A percentile compares a stretch with the other conserved stretches of the same genome.
phyloP scores from a whole-genome alignment of 2,888 invertebrate genomes.

The Drosophila koepferae region DNA sequence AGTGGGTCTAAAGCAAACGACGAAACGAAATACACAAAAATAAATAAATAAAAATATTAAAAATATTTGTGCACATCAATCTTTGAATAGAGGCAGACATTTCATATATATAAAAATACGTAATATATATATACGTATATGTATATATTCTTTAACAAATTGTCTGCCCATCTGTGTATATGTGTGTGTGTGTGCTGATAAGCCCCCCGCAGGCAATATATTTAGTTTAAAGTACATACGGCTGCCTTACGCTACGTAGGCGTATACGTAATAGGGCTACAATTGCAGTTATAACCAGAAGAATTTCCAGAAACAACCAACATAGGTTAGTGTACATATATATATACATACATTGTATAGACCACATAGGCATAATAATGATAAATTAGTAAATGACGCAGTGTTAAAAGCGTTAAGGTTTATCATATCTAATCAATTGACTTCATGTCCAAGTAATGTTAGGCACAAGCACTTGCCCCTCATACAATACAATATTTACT shows the following conservation, averaged over 20 bases:
- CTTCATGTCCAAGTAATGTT: conserved; percentile 55
- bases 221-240: conserved; percentile 20
- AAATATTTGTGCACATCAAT: conserved; percentile 10
- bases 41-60: conserved; percentile 20
- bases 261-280: conserved; percentile 67
- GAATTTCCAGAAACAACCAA: conserved; percentile 39
- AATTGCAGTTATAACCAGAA: conserved; percentile 18
- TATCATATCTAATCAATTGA: conserved; percentile 57
- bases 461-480: conserved; percentile 7
- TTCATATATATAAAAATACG: conserved; percentile 5
- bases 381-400: conserved; percentile 78
- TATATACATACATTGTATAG: not conserved
- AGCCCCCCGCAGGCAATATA: conserved; percentile 38
- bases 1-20: conserved; percentile 31
- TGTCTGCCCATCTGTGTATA: conserved; percentile 16
- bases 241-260: conserved; percentile 40
- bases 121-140: conserved; percentile 2
- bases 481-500: conserved; percentile 49
- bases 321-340: conserved; percentile 29
- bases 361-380: conserved; percentile 50
- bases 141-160: conserved; percentile 10
- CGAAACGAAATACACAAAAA: conserved; percentile 28
- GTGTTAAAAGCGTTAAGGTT: conserved; percentile 49
- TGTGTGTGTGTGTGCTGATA: conserved; percentile 41
- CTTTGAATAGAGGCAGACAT: conserved; percentile 13